A percentile compares a stretch with the other conserved stretches of the same genome.
These are phyloP conservation scores for Semotilus atromaculatus DNA, from an alignment of 2,797 vertebrate species.

Conservation along the genomic window DNA sequence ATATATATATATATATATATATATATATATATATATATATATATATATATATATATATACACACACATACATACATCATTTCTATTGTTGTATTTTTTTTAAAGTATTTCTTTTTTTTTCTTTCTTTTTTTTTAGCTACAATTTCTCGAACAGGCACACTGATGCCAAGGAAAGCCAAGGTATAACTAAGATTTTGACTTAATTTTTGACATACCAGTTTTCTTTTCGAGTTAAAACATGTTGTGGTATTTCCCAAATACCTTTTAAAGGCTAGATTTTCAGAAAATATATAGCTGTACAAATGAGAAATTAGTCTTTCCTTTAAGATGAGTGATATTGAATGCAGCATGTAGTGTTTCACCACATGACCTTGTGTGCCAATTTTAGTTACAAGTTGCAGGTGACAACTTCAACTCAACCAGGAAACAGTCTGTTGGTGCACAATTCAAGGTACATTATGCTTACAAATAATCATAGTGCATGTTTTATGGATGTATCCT, in stretches of 20 bases:
- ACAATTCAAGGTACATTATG: slow-evolving; percentile 74
- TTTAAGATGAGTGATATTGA: not conserved
- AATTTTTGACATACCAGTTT: not conserved
- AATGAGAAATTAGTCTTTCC: not conserved
- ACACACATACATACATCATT: not conserved
- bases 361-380: not conserved
- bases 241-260: not conserved
- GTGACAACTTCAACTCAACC: slow-evolving; percentile 76
- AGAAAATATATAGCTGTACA: not conserved
- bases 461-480: not conserved
- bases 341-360: not conserved
- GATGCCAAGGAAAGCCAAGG: slow-evolving; percentile 77
- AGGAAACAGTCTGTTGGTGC: slow-evolving; percentile 78
- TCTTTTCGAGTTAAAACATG: not conserved
- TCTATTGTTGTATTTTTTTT: not conserved
- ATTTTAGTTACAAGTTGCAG: slow-evolving; percentile 59
- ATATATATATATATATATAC: rapidly evolving
- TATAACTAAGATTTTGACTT: slow-evolving; percentile 48
- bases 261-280: not conserved
- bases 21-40: too few species aligned
- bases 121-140: slow-evolving; percentile 69
- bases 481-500: not conserved
- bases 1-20: too few species aligned
- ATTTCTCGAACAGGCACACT: slow-evolving; percentile 79
- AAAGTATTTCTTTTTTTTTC: not conserved